Base-by-base conservation (phyloP, 2,113 vertebrate species). In the Otocyon megalotis region DNA sequence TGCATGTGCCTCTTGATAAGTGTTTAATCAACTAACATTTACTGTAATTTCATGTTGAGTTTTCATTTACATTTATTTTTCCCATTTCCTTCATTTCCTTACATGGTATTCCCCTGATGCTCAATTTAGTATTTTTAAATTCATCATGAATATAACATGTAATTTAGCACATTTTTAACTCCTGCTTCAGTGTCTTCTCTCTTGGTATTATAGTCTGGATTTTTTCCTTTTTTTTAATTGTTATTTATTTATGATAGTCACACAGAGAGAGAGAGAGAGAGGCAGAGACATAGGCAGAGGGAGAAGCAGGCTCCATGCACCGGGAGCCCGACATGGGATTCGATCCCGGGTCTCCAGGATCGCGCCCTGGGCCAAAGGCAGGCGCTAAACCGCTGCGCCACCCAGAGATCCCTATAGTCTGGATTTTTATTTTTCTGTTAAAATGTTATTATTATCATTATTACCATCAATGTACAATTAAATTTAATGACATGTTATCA, bases 51-150 rank as follows among this genome's bases (percentile, higher is more conserved):
- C 86, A 84, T 71, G 35, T 60, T 50, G 1, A 16, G 0, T 22
- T 88, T 88, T 95, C n/a, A 80, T 74, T 95, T 92, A 83, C 22
- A 63, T 67, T 53, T 4, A 56, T 53, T 92, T 90, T 86, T 30
- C 74, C 48, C 35, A 2, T 82, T 76, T 58, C 43, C 65, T 58
- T 7, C 10, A 35, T 69, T 83, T 71, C 60, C 28, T 88, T 30
- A 50, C n/a, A 58, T 72, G 8, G 9, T 32, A 54, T 81, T 62
- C n/a, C 63, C 28, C 20, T 22, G 43, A n/a, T 62, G 65, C 32
- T 71, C 54, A 84, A n/a, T 43, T 85, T 71, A 72, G 26, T 82
- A 67, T 89, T 83, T 82, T 53, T 69, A 67, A 89, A 89, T 37
- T 60, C 17, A 58, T 50, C 17, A 26, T 69, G 32, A 32, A 50